Conservation (phyloP, 2,797 vertebrate species). For the Poecilia gillii region DNA sequence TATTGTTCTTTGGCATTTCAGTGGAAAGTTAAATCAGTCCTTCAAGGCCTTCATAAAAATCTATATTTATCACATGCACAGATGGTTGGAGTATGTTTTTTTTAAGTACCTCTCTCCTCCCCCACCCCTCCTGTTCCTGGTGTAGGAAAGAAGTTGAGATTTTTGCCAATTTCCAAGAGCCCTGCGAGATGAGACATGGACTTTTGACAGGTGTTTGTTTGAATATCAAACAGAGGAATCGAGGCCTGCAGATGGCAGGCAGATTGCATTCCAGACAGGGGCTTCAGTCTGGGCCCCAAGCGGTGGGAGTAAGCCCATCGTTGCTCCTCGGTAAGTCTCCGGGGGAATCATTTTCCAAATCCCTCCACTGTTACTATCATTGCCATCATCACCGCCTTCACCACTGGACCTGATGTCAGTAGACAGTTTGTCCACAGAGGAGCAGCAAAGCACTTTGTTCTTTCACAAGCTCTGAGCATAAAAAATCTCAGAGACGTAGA, state of each 20-base stretch:
- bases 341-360: constrained; percentile 47
- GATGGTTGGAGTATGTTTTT: constrained; percentile 68
- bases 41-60: constrained; percentile 71
- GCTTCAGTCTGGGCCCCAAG: constrained; percentile 64
- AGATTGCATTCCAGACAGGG: constrained; percentile 81
- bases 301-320: constrained; percentile 47
- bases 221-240: constrained; percentile 77
- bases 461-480: constrained; percentile 46
- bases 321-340: constrained; percentile 58
- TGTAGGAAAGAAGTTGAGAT: constrained; percentile 59
- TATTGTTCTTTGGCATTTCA: constrained; percentile 73
- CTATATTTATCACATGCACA: constrained; percentile 77
- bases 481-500: constrained; percentile 37
- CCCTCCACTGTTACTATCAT: constrained; percentile 40
- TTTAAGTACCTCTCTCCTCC: constrained; percentile 44
- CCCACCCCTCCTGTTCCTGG: constrained; percentile 49
- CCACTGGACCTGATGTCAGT: constrained; percentile 26
- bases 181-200: constrained; percentile 71
- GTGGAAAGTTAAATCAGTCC: constrained; percentile 72
- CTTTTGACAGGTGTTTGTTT: constrained; percentile 83
- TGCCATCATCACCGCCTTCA: constrained; percentile 34
- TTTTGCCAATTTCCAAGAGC: constrained; percentile 77
- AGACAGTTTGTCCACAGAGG: constrained; percentile 40
- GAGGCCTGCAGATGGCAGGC: constrained; percentile 80
- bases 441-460: constrained; percentile 42